These are phyloP conservation scores for Eleginops maclovinus DNA, from an alignment of 2,113 vertebrate genomes.

Conservation along the genomic window DNA sequence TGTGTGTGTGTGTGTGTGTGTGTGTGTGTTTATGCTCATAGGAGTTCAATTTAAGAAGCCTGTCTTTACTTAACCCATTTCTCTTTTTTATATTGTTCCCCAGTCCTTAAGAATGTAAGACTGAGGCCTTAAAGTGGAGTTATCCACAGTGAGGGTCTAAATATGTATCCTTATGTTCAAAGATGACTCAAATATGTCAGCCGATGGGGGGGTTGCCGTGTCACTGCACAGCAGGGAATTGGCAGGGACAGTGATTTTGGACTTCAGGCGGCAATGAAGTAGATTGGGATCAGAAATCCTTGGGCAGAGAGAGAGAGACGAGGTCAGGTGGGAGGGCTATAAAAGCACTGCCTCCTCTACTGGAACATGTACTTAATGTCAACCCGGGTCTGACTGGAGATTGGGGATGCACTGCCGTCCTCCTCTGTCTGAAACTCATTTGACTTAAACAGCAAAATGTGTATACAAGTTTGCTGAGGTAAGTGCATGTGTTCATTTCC, in stretches of 20 bases:
- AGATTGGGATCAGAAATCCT: slow-evolving; percentile 52
- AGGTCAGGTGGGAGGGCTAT: slow-evolving; percentile 72
- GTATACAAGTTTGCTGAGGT: slow-evolving; percentile 56
- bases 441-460: slow-evolving; percentile 35
- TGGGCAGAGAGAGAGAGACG: slow-evolving; percentile 18
- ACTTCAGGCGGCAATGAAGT: slow-evolving; percentile 49
- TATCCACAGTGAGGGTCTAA: slow-evolving; percentile 36
- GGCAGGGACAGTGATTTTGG: slow-evolving; percentile 57
- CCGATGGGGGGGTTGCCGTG: slow-evolving; percentile 32
- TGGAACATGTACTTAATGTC: slow-evolving; percentile 57
- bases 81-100: slow-evolving; percentile 37
- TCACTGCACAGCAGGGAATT: slow-evolving; percentile 36
- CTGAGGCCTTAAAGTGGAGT: slow-evolving; percentile 33
- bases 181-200: slow-evolving; percentile 45
- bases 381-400: slow-evolving; percentile 36
- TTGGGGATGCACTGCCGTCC: slow-evolving; percentile 40
- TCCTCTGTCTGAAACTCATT: slow-evolving; percentile 3
- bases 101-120: slow-evolving; percentile 16
- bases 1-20: slow-evolving; percentile 42
- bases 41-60: slow-evolving; percentile 61
- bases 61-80: slow-evolving; percentile 31
- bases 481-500: slow-evolving; percentile 20
- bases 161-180: slow-evolving; percentile 45
- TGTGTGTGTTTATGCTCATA: slow-evolving; percentile 42
- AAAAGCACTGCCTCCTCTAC: slow-evolving; percentile 59